These are phyloP conservation scores for Echinometra lucunter DNA, from an alignment of 53 echinoderm and acorn worm species.

Conservation along the genomic window DNA sequence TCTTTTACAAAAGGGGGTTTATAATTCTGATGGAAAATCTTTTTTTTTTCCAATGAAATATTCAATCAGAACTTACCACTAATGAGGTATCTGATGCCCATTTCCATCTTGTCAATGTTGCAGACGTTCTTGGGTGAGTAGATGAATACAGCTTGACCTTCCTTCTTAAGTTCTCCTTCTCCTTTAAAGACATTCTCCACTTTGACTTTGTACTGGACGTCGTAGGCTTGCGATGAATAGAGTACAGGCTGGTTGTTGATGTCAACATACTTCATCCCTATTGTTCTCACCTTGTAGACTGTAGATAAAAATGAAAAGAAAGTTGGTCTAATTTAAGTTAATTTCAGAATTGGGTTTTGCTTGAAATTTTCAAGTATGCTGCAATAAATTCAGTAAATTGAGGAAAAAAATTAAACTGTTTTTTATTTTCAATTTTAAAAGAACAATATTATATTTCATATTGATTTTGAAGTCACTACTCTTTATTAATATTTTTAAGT, in stretches of 20 bases:
- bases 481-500: too few species aligned
- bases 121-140: constrained; percentile 69
- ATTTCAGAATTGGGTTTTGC: background rate
- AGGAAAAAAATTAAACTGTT: background rate
- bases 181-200: constrained; percentile 84
- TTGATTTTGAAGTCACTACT: too few species aligned
- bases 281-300: constrained; percentile 56
- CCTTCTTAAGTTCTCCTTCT: constrained; percentile 32
- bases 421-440: too few species aligned
- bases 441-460: too few species aligned
- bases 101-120: constrained; percentile 63
- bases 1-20: too few species aligned
- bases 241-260: constrained; percentile 16
- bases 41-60: too few species aligned
- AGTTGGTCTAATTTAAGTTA: background rate
- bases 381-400: background rate
- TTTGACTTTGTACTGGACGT: constrained; percentile 76
- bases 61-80: constrained; percentile 46
- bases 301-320: background rate
- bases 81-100: constrained; percentile 61
- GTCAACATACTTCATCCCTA: constrained; percentile 11
- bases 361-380: too few species aligned
- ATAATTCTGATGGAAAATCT: too few species aligned
- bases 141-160: constrained; percentile 67
- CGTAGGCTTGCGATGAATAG: constrained; percentile 51